Evolutionary conservation across 2,113 vertebrate species (phyloP).

Genomic region (Coracopsis vasa): DNA sequence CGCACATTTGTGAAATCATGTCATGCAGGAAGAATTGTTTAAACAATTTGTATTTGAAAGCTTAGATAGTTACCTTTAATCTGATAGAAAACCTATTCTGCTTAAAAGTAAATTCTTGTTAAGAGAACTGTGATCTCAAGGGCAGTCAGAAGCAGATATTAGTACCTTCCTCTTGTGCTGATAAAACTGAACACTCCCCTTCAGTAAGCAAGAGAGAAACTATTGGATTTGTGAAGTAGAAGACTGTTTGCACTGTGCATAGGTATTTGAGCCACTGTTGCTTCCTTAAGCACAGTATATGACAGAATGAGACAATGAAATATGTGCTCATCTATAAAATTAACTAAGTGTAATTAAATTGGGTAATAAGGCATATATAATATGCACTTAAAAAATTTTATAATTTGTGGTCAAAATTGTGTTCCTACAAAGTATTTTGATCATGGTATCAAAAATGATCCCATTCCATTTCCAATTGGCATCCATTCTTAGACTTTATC

Average conservation of each 20-base stretch:
- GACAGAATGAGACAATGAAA: not conserved
- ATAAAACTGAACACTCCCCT: not conserved
- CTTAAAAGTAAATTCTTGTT: not conserved
- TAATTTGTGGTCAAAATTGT: not conserved
- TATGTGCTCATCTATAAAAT: not conserved
- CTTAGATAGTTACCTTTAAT: not conserved
- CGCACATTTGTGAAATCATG: not conserved
- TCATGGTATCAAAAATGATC: not conserved
- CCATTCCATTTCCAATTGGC: not conserved
- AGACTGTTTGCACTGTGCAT: not conserved
- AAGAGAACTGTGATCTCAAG: not conserved
- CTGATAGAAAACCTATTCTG: not conserved
- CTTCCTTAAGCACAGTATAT: not conserved
- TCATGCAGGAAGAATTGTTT: not conserved
- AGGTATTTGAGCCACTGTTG: not conserved
- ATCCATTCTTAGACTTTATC: not conserved
- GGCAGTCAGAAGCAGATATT: not conserved
- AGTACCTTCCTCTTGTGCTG: not conserved
- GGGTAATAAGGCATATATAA: not conserved
- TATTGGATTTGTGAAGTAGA: not conserved
- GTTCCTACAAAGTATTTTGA: not conserved
- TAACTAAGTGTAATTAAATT: slow-evolving; percentile 22
- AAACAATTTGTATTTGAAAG: not conserved
- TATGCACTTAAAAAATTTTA: not conserved
- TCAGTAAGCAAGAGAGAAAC: not conserved